These are phyloP conservation scores for Clamator glandarius DNA, from an alignment of 2,797 vertebrate species.

Conservation along the genomic window DNA sequence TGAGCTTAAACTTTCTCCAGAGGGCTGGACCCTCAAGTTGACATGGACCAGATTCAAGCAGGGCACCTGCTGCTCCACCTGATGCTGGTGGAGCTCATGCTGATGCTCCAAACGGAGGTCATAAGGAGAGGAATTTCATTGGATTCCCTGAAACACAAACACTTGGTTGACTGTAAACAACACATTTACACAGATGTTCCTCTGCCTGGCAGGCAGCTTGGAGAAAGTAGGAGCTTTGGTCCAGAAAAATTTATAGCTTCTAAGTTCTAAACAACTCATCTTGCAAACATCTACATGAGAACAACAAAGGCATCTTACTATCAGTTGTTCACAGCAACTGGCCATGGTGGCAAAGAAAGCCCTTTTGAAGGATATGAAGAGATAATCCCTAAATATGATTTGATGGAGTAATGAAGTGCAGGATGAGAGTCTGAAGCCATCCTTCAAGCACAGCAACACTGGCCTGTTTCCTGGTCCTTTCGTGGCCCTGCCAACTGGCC, in stretches of 20 bases:
- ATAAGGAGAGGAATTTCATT: background rate
- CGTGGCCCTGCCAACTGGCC: background rate
- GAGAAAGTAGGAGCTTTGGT: background rate
- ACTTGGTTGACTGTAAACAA: background rate
- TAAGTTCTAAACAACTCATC: background rate
- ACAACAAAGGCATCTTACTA: background rate
- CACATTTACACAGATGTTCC: background rate
- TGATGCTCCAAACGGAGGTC: background rate
- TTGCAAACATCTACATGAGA: background rate
- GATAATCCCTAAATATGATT: background rate
- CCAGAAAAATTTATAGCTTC: background rate
- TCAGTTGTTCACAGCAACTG: background rate
- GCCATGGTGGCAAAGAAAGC: background rate
- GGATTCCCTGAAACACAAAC: background rate
- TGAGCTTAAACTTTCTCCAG: background rate
- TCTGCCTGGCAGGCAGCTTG: background rate
- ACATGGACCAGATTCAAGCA: background rate
- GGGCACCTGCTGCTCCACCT: background rate
- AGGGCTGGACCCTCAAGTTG: background rate
- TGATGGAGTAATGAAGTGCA: background rate
- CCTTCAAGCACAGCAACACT: background rate
- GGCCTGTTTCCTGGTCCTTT: background rate
- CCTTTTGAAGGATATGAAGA: background rate
- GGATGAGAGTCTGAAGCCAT: background rate
- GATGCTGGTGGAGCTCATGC: background rate